A percentile compares a stretch with the other conserved stretches of the same genome.
These are phyloP conservation scores for Procambarus clarkii DNA, from an alignment of 1,140 invertebrate genomes.

Conservation along the genomic window DNA sequence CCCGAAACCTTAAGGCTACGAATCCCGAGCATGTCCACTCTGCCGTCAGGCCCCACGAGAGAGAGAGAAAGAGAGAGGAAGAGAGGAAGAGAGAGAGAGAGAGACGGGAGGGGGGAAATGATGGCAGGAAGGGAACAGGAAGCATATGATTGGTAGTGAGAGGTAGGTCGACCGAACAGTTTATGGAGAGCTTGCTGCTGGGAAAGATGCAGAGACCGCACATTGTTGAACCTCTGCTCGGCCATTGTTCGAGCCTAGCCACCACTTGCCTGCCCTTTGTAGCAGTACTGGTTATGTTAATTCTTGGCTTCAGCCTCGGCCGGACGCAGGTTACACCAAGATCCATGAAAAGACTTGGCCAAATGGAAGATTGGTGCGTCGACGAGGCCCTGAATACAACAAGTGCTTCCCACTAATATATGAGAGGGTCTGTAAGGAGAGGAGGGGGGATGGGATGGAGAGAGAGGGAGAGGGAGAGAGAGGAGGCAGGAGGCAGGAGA, in stretches of 20 bases:
- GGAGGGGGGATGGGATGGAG: neutral
- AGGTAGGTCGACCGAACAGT: too few relatives aligned
- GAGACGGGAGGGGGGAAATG: neutral
- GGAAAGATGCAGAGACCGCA: too few relatives aligned
- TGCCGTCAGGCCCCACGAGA: too few relatives aligned
- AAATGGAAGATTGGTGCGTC: neutral
- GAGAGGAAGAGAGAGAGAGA: neutral
- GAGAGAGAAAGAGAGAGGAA: neutral
- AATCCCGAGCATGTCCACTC: too few relatives aligned
- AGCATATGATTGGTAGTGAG: neutral
- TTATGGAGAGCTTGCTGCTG: too few relatives aligned
- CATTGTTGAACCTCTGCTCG: too few relatives aligned
- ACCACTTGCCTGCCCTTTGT: neutral
- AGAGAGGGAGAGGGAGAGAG: neutral
- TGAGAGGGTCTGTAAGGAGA: neutral
- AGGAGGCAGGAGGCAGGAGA: too few relatives aligned
- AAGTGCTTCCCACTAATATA: neutral
- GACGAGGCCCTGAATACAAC: neutral
- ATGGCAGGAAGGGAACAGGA: neutral
- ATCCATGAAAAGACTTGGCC: constrained; percentile 4
- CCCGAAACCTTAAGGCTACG: too few relatives aligned
- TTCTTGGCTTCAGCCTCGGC: neutral
- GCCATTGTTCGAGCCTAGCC: too few relatives aligned
- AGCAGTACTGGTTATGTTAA: constrained; percentile 27
- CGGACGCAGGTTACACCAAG: constrained; percentile 6